Percentiles rank a stretch among this genome's conserved stretches.
Evolutionary conservation across 2,113 vertebrate genomes (phyloP).

Genomic region (Ammodramus savannarum): DNA sequence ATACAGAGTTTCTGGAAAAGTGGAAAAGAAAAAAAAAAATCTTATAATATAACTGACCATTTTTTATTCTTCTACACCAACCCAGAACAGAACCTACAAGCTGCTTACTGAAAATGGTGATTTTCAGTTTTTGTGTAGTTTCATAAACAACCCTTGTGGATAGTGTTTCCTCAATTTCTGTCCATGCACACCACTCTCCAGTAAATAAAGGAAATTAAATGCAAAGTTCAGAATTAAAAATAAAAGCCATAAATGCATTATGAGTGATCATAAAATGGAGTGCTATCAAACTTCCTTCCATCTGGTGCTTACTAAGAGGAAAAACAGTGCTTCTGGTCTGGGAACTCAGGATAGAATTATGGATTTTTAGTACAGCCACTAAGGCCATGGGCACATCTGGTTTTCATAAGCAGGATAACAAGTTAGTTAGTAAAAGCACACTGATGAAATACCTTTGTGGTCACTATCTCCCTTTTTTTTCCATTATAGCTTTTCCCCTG

Average conservation of each 20-base stretch:
- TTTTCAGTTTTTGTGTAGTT: not conserved
- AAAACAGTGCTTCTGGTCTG: not conserved
- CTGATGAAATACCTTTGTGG: not conserved
- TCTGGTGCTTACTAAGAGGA: not conserved
- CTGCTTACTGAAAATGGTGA: not conserved
- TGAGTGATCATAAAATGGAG: not conserved
- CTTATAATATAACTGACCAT: not conserved
- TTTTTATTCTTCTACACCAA: not conserved
- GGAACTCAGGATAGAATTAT: not conserved
- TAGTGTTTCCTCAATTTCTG: not conserved
- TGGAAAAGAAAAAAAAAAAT: not conserved
- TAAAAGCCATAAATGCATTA: not conserved
- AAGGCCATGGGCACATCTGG: not conserved
- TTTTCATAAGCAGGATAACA: not conserved
- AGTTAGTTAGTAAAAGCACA: not conserved
- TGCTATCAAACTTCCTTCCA: not conserved
- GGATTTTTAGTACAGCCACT: not conserved
- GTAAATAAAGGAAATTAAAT: not conserved
- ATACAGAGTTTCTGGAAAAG: slow-evolving; percentile 87
- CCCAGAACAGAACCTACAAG: not conserved
- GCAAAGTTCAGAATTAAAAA: not conserved
- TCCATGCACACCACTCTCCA: not conserved
- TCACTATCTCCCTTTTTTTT: not conserved
- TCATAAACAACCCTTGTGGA: not conserved
- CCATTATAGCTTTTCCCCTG: not conserved